Base-by-base conservation (phyloP, 2,797 vertebrate genomes). In the Fringilla coelebs region DNA sequence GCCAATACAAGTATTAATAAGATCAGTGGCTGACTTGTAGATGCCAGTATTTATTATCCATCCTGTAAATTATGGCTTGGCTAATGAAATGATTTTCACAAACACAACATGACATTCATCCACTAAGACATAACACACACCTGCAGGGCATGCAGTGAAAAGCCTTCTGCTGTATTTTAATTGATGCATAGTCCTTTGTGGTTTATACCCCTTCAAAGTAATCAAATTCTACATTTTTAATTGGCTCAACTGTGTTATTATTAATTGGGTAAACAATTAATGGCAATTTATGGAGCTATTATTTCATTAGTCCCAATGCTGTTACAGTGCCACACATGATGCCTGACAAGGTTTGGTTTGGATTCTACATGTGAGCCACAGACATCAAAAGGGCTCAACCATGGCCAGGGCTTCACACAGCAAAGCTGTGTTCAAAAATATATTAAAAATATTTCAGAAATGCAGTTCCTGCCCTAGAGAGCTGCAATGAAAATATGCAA, bases 91-190 rank as follows among this genome's bases (percentile, higher is more conserved):
- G 38, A 72, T 92, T 86, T 81, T 34, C 91, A 73, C 51, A 93
- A 94, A 93, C 5, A 2, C 40, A 96, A 94, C 86, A 83, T 49
- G 89, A 87, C 60, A 84, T 80, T 68, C 75, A 49, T 48, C 75
- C 88, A 17, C 32, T 17, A 18, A 77, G 84, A 79, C 67, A 43
- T 3, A 76, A 89, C 63, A 57, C 36, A 22, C n/a, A 95, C 78
- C 95, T 96, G 90, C 79, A 74, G 89, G 92, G 80, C 88, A 93
- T 49, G 26, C 49, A 19, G 10, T 71, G 85, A 92, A 91, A 68
- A 90, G 89, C 61, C 45, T 93, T 89, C 86, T 81, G 61, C 71
- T 74, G 55, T 31, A 22, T 68, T 94, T 92, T 48, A 90, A 90
- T 46, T 94, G 85, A 93, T 38, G 71, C 34, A 36, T 2, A 54